These are phyloP conservation scores for Caenorhabditis remanei DNA, from an alignment of 1,140 invertebrate genomes.

Conservation along the genomic window DNA sequence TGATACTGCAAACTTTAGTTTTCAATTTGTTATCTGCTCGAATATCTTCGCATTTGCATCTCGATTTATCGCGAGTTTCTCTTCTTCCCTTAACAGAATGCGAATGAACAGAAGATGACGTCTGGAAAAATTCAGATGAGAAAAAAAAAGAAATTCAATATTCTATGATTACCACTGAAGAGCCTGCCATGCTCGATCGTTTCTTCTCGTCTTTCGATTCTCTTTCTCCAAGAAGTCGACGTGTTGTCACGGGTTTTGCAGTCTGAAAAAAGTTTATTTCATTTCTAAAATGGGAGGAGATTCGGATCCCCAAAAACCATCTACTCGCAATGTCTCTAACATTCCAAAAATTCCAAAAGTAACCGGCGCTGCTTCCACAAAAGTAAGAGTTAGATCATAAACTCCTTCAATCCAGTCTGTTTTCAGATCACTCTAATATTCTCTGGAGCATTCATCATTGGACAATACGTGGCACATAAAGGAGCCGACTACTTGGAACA, in stretches of 20 bases:
- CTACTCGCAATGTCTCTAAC: background rate
- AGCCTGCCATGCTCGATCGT: constrained; percentile 25
- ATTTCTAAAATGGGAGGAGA: background rate
- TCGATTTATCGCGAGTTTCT: constrained; percentile 15
- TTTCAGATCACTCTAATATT: constrained; percentile 28
- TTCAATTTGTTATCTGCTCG: constrained; percentile 55
- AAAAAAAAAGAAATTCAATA: background rate
- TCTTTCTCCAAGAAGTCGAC: constrained; percentile 32
- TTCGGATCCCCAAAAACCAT: background rate
- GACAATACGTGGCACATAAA: constrained; percentile 22
- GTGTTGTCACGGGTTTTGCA: constrained; percentile 6
- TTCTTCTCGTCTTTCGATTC: constrained; percentile 33
- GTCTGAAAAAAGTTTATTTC: constrained; percentile 16
- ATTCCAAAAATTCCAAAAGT: constrained; percentile 14
- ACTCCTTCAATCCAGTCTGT: background rate
- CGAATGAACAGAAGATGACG: constrained; percentile 10
- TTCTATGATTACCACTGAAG: constrained; percentile 12
- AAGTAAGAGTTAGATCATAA: background rate
- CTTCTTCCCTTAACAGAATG: constrained; percentile 15
- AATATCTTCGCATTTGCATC: constrained; percentile 57
- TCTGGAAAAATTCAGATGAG: background rate
- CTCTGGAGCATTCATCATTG: constrained; percentile 28
- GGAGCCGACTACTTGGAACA: constrained; percentile 38
- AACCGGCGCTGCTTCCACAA: background rate
- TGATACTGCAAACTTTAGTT: constrained; percentile 49